Evolutionary conservation across 2,113 vertebrate species (phyloP).

Genomic region (Oryzias melastigma): DNA sequence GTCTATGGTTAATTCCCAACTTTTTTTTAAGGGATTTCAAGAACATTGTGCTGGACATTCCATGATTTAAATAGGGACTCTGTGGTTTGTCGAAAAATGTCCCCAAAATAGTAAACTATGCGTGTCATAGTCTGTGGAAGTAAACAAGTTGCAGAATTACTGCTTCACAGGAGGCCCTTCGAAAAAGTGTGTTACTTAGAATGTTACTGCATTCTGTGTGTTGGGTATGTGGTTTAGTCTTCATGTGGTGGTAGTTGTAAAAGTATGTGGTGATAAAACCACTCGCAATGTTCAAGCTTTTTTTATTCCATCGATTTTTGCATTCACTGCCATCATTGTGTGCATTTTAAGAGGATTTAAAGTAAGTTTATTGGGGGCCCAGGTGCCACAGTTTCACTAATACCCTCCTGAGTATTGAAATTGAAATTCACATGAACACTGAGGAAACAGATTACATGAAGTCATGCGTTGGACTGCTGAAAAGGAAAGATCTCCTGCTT

Average conservation of each 20-base stretch:
- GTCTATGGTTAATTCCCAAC: too few species aligned
- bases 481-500: conserved; percentile 49
- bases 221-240: conserved; percentile 34
- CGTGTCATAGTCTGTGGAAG: too few species aligned
- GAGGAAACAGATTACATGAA: conserved; percentile 34
- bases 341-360: conserved; percentile 17
- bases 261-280: conserved; percentile 53
- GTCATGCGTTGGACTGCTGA: conserved; percentile 51
- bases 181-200: conserved; percentile 16
- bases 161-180: conserved; percentile 18
- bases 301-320: conserved; percentile 6
- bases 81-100: too few species aligned
- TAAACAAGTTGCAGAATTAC: too few species aligned
- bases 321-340: background rate
- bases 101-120: too few species aligned
- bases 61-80: too few species aligned
- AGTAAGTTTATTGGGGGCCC: conserved; percentile 28
- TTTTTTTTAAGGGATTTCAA: too few species aligned
- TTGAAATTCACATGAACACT: conserved; percentile 20
- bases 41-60: too few species aligned
- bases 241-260: conserved; percentile 37
- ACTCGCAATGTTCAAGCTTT: conserved; percentile 20
- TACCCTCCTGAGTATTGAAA: conserved; percentile 24
- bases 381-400: conserved; percentile 15
- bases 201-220: conserved; percentile 23